Percentiles rank a stretch among this genome's conserved stretches.
These are phyloP conservation scores for Apamea epomidion DNA, from an alignment of 2,888 invertebrate species.

Conservation along the genomic window DNA sequence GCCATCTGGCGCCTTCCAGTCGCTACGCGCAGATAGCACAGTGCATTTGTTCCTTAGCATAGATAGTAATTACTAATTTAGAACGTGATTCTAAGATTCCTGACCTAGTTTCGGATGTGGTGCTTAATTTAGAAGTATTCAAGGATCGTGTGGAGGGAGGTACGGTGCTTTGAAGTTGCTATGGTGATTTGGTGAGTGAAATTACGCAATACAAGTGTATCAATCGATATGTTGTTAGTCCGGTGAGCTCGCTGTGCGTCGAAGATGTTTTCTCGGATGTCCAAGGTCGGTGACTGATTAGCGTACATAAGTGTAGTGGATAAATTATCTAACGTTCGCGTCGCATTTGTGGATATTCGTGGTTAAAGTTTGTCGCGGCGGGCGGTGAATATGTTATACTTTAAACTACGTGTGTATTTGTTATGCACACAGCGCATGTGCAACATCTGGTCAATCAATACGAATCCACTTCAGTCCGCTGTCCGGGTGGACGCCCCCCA, in stretches of 20 bases:
- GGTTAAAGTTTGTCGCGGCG: slow-evolving; percentile 25
- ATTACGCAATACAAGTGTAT: slow-evolving; percentile 69
- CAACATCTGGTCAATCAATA: slow-evolving; percentile 51
- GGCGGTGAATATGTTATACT: slow-evolving; percentile 2
- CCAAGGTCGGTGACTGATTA: slow-evolving; percentile 76
- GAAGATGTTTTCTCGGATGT: slow-evolving; percentile 73
- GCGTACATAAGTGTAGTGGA: slow-evolving; percentile 49
- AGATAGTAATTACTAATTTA: slow-evolving; percentile 70
- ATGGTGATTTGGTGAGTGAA: slow-evolving; percentile 77
- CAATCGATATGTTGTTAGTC: slow-evolving; percentile 70
- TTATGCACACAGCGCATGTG: slow-evolving; percentile 57
- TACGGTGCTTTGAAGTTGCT: slow-evolving; percentile 78
- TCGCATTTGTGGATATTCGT: slow-evolving; percentile 35
- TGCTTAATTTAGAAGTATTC: slow-evolving; percentile 78
- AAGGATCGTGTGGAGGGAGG: slow-evolving; percentile 78
- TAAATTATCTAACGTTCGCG: slow-evolving; percentile 52
- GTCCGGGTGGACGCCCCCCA: slow-evolving; percentile 13
- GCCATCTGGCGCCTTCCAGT: slow-evolving; percentile 81
- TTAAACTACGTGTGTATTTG: slow-evolving; percentile 22
- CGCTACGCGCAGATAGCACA: slow-evolving; percentile 71
- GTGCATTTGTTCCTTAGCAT: slow-evolving; percentile 70
- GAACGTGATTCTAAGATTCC: slow-evolving; percentile 75
- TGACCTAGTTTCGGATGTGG: slow-evolving; percentile 81
- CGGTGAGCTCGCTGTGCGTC: slow-evolving; percentile 56
- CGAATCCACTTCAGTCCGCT: slow-evolving; percentile 15